phyloP scores from a whole-genome alignment of 2,113 vertebrate species.

The Colossoma macropomum region DNA sequence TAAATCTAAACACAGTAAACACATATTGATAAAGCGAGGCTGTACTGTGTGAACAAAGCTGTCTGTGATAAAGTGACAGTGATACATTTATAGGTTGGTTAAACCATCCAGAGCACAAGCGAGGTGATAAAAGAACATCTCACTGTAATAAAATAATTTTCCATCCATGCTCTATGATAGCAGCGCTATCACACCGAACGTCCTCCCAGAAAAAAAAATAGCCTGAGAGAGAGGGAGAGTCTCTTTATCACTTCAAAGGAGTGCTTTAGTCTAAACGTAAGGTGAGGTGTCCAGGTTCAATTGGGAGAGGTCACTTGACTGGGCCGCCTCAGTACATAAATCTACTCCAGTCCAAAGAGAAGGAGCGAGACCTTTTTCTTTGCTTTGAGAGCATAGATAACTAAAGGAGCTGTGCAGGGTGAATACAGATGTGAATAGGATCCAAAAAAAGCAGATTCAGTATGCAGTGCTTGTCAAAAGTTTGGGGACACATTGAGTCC shows the following conservation, averaged over 20 bases:
- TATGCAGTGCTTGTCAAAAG: not conserved
- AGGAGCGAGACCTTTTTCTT: not conserved
- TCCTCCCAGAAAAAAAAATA: not conserved
- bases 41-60: not conserved
- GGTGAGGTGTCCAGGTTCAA: not conserved
- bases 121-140: slow-evolving; percentile 25
- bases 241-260: slow-evolving; percentile 1
- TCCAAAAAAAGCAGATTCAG: not conserved
- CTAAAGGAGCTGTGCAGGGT: too few species aligned
- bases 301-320: not conserved
- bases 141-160: not conserved
- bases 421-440: not conserved
- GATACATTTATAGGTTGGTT: not conserved
- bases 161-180: not conserved
- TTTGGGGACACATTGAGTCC: not conserved
- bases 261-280: not conserved
- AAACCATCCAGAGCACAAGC: slow-evolving; percentile 6
- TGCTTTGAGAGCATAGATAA: not conserved
- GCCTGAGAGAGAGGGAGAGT: not conserved
- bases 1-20: not conserved
- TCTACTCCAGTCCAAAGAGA: not conserved
- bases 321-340: not conserved
- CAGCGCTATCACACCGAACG: not conserved
- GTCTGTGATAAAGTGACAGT: not conserved
- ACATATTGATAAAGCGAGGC: not conserved